Conservation (phyloP, 2,797 vertebrate species). For the Botia kubotai region DNA sequence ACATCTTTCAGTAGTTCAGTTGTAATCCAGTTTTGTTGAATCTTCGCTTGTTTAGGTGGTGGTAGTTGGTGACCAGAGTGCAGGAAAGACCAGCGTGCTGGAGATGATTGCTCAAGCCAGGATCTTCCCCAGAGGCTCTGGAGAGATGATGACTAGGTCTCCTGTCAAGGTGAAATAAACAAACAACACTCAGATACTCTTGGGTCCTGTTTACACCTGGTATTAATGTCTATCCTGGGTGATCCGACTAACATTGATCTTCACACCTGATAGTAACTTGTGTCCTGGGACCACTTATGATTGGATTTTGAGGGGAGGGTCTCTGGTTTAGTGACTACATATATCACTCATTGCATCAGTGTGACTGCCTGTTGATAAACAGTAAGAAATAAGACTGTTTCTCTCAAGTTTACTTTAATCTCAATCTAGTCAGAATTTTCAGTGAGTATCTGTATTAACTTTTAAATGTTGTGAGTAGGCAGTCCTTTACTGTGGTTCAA, state of each 20-base stretch:
- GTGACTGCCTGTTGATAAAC: too few species aligned
- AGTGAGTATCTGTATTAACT: too few species aligned
- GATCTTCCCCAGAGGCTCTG: constrained; percentile 96
- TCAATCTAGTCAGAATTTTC: too few species aligned
- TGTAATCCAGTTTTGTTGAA: not conserved
- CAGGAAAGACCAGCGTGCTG: constrained; percentile 96
- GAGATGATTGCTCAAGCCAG: constrained; percentile 99
- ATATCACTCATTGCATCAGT: too few species aligned
- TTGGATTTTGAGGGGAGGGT: too few species aligned
- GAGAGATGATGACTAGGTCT: constrained; percentile 99
- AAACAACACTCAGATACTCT: not conserved
- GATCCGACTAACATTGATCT: not conserved
- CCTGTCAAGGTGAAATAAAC: constrained; percentile 90
- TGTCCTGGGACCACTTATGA: not conserved
- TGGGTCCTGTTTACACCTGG: not conserved
- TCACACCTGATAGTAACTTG: not conserved
- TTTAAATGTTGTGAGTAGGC: too few species aligned
- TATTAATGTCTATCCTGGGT: not conserved
- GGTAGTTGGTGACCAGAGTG: constrained; percentile 97
- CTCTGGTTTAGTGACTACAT: too few species aligned
- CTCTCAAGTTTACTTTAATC: too few species aligned
- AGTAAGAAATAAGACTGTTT: too few species aligned
- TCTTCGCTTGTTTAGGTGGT: constrained; percentile 83
- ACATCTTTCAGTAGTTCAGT: not conserved
- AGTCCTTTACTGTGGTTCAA: too few species aligned